Evolutionary conservation across 2,797 vertebrate genomes (phyloP).

Genomic region (Pseudocheirus occidentalis): DNA sequence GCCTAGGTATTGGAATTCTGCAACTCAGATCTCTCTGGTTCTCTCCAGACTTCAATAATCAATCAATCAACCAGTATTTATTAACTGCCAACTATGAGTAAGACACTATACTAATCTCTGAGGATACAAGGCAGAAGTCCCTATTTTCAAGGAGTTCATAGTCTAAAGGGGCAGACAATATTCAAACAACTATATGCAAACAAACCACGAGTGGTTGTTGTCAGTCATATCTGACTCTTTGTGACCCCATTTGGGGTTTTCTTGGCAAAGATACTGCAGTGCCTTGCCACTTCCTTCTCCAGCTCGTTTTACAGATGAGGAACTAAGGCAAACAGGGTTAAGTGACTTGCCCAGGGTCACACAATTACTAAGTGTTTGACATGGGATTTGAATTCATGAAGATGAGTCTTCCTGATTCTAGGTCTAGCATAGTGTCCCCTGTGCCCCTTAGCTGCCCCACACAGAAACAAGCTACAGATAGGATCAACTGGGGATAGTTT

Average conservation of each 20-base stretch:
- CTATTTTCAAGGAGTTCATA: neutral
- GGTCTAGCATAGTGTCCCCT: neutral
- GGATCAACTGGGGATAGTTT: neutral
- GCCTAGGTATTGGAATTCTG: neutral
- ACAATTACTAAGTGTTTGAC: neutral
- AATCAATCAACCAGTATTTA: neutral
- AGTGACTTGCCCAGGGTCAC: neutral
- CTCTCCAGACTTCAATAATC: neutral
- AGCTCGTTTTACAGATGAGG: neutral
- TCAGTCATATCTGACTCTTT: neutral
- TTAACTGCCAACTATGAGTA: neutral
- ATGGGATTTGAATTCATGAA: neutral
- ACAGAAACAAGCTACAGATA: neutral
- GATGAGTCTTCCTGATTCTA: neutral
- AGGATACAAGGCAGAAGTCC: neutral
- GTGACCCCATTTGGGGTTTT: neutral
- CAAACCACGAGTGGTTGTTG: neutral
- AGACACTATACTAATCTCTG: neutral
- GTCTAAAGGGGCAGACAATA: neutral
- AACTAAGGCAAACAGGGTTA: neutral
- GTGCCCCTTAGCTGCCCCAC: neutral
- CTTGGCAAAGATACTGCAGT: neutral
- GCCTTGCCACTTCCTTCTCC: neutral
- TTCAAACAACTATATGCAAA: neutral
- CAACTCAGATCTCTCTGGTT: neutral